Conservation (phyloP, 2,888 invertebrate species). For the Caradrina clavipalpis region DNA sequence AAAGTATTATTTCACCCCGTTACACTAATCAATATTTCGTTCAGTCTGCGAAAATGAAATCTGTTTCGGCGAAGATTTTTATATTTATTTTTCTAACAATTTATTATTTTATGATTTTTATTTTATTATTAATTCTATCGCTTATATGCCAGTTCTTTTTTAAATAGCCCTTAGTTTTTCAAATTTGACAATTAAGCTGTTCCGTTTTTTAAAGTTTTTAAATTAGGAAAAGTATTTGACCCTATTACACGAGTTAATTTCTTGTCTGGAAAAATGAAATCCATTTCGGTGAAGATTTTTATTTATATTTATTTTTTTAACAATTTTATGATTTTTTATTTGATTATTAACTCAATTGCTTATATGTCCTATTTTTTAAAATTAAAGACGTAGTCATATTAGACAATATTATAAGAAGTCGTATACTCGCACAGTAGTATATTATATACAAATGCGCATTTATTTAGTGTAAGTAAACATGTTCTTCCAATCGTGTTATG, state of each 20-base stretch:
- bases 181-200: not conserved
- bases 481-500: constrained; percentile 79
- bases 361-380: constrained; percentile 1
- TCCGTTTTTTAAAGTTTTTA: not conserved
- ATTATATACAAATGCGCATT: constrained; percentile 67
- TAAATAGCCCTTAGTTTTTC: not conserved
- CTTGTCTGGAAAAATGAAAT: constrained; percentile 8
- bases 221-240: not conserved
- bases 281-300: not conserved
- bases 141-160: not conserved
- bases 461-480: constrained; percentile 74
- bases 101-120: not conserved
- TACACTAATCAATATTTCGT: not conserved
- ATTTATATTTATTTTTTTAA: constrained; percentile 34
- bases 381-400: constrained; percentile 49
- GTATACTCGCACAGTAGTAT: constrained; percentile 60
- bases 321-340: constrained; percentile 20
- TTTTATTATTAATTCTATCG: constrained; percentile 1
- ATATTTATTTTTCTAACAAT: constrained; percentile 24
- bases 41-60: constrained; percentile 13
- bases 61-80: not conserved
- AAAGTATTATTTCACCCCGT: no score
- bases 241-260: not conserved
- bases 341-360: constrained; percentile 2
- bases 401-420: constrained; percentile 52